Base-by-base conservation (phyloP, 37 sponge, comb jelly and placozoan species). In the Cladorhizidae sp. region DNA sequence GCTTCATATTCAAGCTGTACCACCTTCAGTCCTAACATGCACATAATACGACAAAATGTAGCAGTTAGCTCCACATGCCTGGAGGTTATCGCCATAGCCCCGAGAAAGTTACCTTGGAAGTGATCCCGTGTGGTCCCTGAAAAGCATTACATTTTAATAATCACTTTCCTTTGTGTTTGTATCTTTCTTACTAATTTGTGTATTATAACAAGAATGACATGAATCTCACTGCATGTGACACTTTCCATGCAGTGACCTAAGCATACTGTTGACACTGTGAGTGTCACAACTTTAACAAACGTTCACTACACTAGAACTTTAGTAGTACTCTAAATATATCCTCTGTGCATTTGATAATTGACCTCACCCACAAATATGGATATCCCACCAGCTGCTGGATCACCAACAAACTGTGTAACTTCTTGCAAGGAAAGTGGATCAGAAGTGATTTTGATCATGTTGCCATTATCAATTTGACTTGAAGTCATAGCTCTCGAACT, bases 1-100 rank as follows among this genome's bases (percentile, higher is more conserved):
- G 96, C 92, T 81, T 98, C 99, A 77, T 98, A 98, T 72, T 95
- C 86, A 31, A 98, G 68, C 29, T 54, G 31, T 12, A 95, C 64
- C 17, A 98, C 99, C 49, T 69, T 77, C 80, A 32, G 32, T 65
- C 67, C 67, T 58, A 25, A n/a, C 9, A 45, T 45, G 49, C 9
- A 9, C 49, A 45, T n/a, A n/a, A n/a, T n/a, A n/a, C n/a, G n/a
- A n/a, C n/a, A n/a, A n/a, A n/a, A n/a, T n/a, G n/a, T n/a, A n/a
- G n/a, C n/a, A n/a, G n/a, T n/a, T n/a, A n/a, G n/a, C n/a, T 39
- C 20, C 41, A 23, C 39, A 76, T 25, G 17, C 39, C 9, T 57
- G 32, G 18, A 58, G 17, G 56, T 20, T 54, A 54, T 20, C 14
- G 18, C 14, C 14, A 25, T 64, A 12, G 49, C 49, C 9, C 5